Evolutionary conservation across 2,797 vertebrate species (phyloP).

Genomic region (Cercopithecus petaurista): DNA sequence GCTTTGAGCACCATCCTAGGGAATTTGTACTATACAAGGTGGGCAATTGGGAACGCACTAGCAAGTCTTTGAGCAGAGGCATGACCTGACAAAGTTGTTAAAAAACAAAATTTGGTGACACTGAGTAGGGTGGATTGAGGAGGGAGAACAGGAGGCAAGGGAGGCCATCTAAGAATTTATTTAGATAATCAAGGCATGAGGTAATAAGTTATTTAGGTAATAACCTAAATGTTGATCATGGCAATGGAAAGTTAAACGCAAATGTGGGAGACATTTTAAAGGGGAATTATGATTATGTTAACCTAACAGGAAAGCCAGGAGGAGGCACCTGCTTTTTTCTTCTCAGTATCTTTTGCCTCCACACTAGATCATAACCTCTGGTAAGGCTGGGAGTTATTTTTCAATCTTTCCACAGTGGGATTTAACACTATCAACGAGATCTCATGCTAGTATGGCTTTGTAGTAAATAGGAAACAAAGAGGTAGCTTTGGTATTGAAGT

Average conservation of each 20-base stretch:
- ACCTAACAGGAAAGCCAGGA: constrained; percentile 31
- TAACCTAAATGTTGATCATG: background rate
- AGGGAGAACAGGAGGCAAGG: background rate
- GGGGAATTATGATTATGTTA: constrained; percentile 12
- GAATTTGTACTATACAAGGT: background rate
- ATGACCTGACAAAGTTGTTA: background rate
- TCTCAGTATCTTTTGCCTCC: background rate
- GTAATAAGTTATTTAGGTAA: background rate
- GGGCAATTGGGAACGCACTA: background rate
- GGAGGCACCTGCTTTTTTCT: background rate
- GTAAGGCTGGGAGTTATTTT: background rate
- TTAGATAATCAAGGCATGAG: background rate
- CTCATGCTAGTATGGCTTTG: background rate
- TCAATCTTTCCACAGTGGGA: background rate
- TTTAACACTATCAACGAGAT: background rate
- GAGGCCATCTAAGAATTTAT: background rate
- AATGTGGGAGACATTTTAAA: background rate
- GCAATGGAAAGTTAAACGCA: background rate
- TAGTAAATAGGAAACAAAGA: background rate
- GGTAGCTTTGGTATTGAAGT: background rate
- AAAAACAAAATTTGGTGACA: background rate
- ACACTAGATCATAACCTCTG: background rate
- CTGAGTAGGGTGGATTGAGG: background rate
- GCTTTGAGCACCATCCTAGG: background rate
- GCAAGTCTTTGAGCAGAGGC: background rate